A percentile compares a stretch with the other conserved stretches of the same genome.
These are phyloP conservation scores for Margarornis squamiger DNA, from an alignment of 2,797 vertebrate species.

Conservation along the genomic window DNA sequence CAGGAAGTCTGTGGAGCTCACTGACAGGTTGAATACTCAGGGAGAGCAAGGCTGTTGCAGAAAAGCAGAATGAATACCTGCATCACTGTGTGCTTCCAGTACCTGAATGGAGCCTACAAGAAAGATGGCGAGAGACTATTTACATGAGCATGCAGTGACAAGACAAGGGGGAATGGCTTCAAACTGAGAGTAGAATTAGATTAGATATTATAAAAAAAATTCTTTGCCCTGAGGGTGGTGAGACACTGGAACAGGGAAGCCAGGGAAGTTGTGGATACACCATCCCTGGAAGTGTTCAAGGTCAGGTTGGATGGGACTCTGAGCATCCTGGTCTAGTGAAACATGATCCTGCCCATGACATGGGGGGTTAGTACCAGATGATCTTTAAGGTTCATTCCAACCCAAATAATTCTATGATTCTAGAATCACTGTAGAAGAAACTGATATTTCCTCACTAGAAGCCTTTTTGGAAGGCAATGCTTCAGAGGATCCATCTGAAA, in stretches of 20 bases:
- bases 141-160: neutral
- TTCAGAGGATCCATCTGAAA: neutral
- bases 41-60: neutral
- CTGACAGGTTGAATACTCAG: neutral
- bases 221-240: neutral
- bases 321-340: neutral
- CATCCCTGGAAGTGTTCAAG: neutral
- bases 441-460: neutral
- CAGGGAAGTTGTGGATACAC: neutral
- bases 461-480: neutral
- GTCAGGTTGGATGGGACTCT: neutral
- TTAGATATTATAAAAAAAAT: neutral
- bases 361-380: neutral
- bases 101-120: neutral
- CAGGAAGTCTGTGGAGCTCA: neutral
- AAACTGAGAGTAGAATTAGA: neutral
- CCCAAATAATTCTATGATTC: neutral
- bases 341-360: fast-evolving
- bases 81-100: neutral
- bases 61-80: neutral
- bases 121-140: neutral
- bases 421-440: neutral
- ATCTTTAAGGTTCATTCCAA: neutral
- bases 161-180: neutral
- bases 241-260: neutral